These are phyloP conservation scores for Tetramorium parvispinum DNA, from an alignment of 1,140 invertebrate genomes.

Conservation along the genomic window DNA sequence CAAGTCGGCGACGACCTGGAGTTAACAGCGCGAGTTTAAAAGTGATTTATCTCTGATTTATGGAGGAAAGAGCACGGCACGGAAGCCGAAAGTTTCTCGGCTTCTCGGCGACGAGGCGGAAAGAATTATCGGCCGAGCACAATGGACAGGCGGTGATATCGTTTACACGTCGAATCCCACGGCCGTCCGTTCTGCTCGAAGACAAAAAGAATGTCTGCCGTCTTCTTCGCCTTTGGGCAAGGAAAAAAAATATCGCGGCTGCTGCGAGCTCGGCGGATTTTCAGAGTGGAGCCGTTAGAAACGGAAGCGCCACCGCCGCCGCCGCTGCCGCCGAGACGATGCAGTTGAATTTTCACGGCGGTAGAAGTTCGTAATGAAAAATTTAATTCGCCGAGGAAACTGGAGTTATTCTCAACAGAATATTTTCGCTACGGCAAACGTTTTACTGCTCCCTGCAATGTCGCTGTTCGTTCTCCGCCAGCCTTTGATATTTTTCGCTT, in stretches of 20 bases:
- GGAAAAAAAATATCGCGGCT: constrained; percentile 45
- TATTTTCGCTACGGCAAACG: constrained; percentile 31
- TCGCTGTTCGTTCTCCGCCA: constrained; percentile 9
- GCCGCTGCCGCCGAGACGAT: not conserved
- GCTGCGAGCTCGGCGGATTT: constrained; percentile 41
- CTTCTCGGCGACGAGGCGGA: constrained; percentile 79
- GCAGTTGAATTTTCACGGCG: constrained; percentile 43
- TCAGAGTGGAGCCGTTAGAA: constrained; percentile 7
- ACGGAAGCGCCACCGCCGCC: constrained; percentile 9
- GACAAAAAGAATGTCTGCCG: constrained; percentile 54
- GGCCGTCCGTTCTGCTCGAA: constrained; percentile 62
- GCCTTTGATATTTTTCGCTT: constrained; percentile 35
- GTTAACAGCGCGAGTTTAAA: constrained; percentile 84
- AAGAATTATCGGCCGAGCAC: constrained; percentile 81
- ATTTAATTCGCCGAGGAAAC: constrained; percentile 50
- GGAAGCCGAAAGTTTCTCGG: constrained; percentile 80
- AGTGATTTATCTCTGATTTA: constrained; percentile 86
- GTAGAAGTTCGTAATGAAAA: constrained; percentile 50
- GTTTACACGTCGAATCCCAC: constrained; percentile 81
- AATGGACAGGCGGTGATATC: constrained; percentile 82
- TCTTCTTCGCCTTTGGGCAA: not conserved
- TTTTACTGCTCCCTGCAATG: not conserved
- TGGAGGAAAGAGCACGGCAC: constrained; percentile 76
- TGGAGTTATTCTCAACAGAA: constrained; percentile 31
- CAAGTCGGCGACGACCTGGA: constrained; percentile 78